Base-by-base conservation (phyloP, 1,140 invertebrate genomes). In the Aethina tumida region DNA sequence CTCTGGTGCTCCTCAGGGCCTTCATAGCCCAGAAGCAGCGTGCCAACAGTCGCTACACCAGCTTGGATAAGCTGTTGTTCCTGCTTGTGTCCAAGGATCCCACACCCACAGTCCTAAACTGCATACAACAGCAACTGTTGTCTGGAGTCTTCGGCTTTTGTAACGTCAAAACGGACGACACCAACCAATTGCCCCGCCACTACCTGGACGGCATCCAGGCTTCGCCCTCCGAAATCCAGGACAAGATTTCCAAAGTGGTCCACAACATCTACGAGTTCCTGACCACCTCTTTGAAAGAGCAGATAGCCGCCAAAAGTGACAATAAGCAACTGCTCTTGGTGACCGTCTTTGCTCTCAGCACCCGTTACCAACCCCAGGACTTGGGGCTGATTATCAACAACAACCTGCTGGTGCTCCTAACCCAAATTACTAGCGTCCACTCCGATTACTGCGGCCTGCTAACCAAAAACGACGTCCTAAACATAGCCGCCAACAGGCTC, bases 101-200 rank as follows among this genome's bases (percentile, higher is more conserved):
- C 7, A 44, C 40, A 6, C 19, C 38, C 12, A 50, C 48, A 14
- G 51, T 55, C 5, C 40, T 51, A n/a, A 56, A 55, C 26, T 49
- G 52, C 34, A 68, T 73, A 8, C 68, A 76, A 43, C 65, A 75
- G 20, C 71, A 75, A 54, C 56, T 77, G 2, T 52, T 79, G 17
- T 64, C 68, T 35, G 74, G 74, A 8, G 75, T 69, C 56, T 79
- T 77, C 55, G 69, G 70, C 13, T 58, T 77, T 14, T 64, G 65
- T 31, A 58, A 62, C 31, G 50, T 67, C 5, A 55, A 60, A 37
- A 36, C 34, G 39, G 53, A 61, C 26, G 52, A 57, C 35, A 38
- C 50, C 33, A 53, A 47, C 25, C 52, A 55, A 4, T 60, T 67
- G 37, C 52, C 67, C 7, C 54, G 61, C 38, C 68, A 73, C 50